Evolutionary conservation across 2,113 vertebrate species (phyloP).

Genomic region (Toxostoma redivivum): DNA sequence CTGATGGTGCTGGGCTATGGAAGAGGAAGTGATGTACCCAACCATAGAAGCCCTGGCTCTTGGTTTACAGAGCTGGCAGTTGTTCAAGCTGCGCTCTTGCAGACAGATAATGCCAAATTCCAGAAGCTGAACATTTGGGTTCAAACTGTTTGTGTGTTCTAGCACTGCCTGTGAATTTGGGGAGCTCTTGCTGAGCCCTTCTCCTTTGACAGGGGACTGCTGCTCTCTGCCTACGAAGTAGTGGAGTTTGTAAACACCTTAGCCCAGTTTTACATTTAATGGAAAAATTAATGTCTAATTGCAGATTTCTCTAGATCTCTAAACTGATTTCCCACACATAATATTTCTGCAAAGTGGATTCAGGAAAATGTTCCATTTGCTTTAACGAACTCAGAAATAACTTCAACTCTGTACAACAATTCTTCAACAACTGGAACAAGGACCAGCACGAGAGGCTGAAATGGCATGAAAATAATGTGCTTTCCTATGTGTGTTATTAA

Average conservation of each 20-base stretch:
- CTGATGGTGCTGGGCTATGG: background rate
- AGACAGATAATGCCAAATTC: background rate
- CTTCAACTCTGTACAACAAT: background rate
- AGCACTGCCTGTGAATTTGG: background rate
- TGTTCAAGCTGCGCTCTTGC: background rate
- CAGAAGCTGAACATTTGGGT: background rate
- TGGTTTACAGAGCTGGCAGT: background rate
- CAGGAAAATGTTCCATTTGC: background rate
- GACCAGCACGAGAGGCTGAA: background rate
- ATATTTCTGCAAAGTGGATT: background rate
- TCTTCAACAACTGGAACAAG: background rate
- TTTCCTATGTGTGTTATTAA: background rate
- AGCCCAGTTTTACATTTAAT: background rate
- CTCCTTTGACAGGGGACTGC: background rate
- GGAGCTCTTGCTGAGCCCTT: background rate
- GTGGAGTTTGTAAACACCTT: background rate
- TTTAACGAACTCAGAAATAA: background rate
- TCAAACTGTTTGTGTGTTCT: background rate
- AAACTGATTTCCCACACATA: background rate
- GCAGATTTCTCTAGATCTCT: background rate
- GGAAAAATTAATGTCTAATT: background rate
- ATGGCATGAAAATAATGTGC: background rate
- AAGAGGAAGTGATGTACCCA: background rate
- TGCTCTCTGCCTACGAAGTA: background rate
- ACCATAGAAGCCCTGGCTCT: accelerated